Base-by-base conservation (phyloP, 2,113 vertebrate genomes). In the Nerophis lumbriciformis region DNA sequence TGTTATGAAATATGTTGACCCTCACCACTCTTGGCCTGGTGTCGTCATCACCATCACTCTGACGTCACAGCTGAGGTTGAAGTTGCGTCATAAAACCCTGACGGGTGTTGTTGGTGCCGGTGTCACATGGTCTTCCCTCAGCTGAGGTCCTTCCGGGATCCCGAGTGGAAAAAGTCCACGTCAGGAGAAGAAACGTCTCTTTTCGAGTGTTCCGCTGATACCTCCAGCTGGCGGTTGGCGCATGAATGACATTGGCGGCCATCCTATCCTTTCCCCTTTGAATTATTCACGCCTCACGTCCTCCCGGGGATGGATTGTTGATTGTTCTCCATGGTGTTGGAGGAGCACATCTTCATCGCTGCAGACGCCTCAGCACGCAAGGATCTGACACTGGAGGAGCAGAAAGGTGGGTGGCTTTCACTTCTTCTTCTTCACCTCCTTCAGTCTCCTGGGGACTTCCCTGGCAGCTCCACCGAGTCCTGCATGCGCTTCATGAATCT, bases 241-340 rank as follows among this genome's bases (percentile, higher is more conserved):
- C 71, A 75, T 88, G 83, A 84, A 78, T 75, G 79, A 76, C 86
- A 87, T 83, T 81, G 80, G 76, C 60, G 59, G 89, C 84, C 85
- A 92, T 44, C 81, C 88, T 78, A 91, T 91, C 88, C 86, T 63
- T 56, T 44, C 11, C 16, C 67, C 51, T 45, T 56, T 91, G 54
- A 90, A 91, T 92, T 86, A 92, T 92, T 91, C 78, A 92, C 66
- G 1, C 36, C 66, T 28, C 3, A 4, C 28, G 69, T 75, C 82
- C 82, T 87, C 79, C 80, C 51, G 83, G 86, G 83, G 83, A 84
- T 81, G 88, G 88, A 87, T 91, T 90, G 88, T 87, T 87, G 88
- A 64, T 58, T 53, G 68, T 52, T 28, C 28, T 28, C 48, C 71
- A 68, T 70, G 80, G 69, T 81, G 81, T 85, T 70, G 80, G 81